Evolutionary conservation across 2,797 vertebrate species (phyloP), one percentile per base, ranked within the genome.

Genomic region (Todus mexicanus): DNA sequence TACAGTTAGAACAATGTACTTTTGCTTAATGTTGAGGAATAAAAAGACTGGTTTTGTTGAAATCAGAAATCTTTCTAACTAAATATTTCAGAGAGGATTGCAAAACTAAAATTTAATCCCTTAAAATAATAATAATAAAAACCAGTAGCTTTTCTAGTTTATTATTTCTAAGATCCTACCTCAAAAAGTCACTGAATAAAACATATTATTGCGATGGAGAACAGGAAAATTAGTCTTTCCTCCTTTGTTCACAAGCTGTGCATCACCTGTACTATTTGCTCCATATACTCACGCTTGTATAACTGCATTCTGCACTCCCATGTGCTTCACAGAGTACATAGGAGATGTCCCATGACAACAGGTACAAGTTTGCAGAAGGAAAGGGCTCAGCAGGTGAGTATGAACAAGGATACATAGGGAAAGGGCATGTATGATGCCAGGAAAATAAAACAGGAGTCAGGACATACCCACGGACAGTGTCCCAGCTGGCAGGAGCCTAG

Each of bases 301-400:
- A 42, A 59, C 37, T 64, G 29, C 25, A 80, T 56, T 47, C 78
- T 50, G 60, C n/a, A 10, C 23, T 27, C 40, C 37, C 63, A 16
- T 0, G 2, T 45, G 31, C 12, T 53, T 60, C 6, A 2, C 1
- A 15, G 29, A 70, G 19, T 20, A n/a, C 33, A 35, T 12, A 21
- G 25, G 73, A 25, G 16, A 57, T 5, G 13, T 6, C 7, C n/a
- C 42, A 47, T 35, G 18, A 38, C 66, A 92, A 59, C 14, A 43
- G 15, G 8, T 2, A 0, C 13, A 47, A 31, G 3, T 74, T 25
- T 69, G 29, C 42, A 65, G 50, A 71, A 64, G 38, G 26, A 73
- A 40, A 64, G 42, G 17, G 31, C 12, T 35, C 4, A 2, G 25
- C 45, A 68, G 53, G 25, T 35, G 23, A 27, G 10, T 15, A 25